Evolutionary conservation across 2,113 vertebrate species (phyloP).

Genomic region (Stictonetta naevosa): DNA sequence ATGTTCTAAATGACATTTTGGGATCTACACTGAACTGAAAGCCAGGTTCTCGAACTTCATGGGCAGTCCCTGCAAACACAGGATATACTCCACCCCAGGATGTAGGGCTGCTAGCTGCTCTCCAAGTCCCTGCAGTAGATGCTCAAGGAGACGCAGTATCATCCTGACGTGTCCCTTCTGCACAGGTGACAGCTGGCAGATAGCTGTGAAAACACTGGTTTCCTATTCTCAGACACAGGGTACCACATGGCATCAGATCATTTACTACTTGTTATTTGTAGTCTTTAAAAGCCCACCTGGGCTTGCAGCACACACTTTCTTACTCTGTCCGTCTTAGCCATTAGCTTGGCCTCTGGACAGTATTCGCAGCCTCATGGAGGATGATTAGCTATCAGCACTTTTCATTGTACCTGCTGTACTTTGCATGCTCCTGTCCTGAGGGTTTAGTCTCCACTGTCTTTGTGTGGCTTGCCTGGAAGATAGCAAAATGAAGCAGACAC

Average conservation of each 20-base stretch:
- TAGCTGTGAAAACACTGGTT: background rate
- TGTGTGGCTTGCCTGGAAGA: background rate
- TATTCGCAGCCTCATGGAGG: too few relatives aligned
- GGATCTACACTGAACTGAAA: background rate
- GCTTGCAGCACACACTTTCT: background rate
- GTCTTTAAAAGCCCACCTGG: background rate
- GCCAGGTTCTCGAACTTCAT: background rate
- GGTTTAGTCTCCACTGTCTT: background rate
- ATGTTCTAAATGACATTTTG: background rate
- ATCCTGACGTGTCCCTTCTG: background rate
- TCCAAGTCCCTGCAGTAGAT: rapidly evolving
- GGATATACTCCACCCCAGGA: background rate
- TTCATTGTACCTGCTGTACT: background rate
- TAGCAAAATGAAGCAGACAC: background rate
- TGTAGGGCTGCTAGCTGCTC: background rate
- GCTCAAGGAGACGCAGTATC: background rate
- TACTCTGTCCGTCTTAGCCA: background rate
- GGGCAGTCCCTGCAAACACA: background rate
- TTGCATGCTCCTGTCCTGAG: background rate
- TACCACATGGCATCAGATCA: background rate
- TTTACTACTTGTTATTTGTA: background rate
- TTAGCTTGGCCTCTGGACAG: background rate
- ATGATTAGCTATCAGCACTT: background rate
- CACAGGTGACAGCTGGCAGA: background rate
- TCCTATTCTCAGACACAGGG: background rate